phyloP scores from a whole-genome alignment of 2,888 invertebrate genomes.

The Acrobasis repandana region DNA sequence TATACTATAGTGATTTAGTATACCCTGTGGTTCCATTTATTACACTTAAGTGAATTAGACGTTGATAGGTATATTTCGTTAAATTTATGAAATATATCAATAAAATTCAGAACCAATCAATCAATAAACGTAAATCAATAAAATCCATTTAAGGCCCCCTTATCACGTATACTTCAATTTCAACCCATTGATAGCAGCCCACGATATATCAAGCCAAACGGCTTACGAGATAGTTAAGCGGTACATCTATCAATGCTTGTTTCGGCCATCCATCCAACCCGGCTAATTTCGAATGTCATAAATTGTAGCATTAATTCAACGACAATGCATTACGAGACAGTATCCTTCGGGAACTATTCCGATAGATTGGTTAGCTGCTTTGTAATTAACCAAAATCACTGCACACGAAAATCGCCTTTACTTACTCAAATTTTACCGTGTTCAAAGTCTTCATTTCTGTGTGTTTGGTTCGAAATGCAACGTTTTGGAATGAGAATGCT shows the following conservation, averaged over 20 bases:
- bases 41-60: too few relatives aligned
- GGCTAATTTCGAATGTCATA: constrained; percentile 76
- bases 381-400: constrained; percentile 24
- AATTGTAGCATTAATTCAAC: constrained; percentile 81
- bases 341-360: constrained; percentile 84
- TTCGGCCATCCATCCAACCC: constrained; percentile 38
- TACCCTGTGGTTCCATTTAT: too few relatives aligned
- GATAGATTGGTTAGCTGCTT: constrained; percentile 80
- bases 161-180: constrained; percentile 1
- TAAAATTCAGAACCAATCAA: background rate
- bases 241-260: constrained; percentile 54
- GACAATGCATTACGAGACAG: constrained; percentile 73
- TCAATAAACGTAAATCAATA: background rate
- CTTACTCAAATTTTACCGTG: background rate
- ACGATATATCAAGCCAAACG: constrained; percentile 12
- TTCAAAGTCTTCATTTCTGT: constrained; percentile 5
- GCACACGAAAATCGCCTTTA: constrained; percentile 5
- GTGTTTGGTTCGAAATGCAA: constrained; percentile 1
- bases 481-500: constrained; percentile 1
- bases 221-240: constrained; percentile 33
- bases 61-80: too few relatives aligned
- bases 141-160: background rate
- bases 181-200: background rate
- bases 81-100: too few relatives aligned
- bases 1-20: too few relatives aligned